Evolutionary conservation across 1,140 invertebrate species (phyloP), one percentile per base, ranked within the genome.

Genomic region (Pteromalus puparum): DNA sequence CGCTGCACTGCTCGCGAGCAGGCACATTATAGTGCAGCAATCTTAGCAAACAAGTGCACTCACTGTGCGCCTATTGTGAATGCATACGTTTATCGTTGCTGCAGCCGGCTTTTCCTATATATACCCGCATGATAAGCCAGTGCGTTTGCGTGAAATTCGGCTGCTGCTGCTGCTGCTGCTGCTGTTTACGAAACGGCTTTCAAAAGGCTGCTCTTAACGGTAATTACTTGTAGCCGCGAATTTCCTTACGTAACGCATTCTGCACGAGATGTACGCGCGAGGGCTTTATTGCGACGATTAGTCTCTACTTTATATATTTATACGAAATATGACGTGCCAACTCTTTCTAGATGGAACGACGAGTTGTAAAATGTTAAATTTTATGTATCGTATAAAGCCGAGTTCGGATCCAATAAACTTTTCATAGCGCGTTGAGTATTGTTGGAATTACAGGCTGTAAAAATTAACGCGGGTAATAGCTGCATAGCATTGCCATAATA

Each of bases 11-110:
- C 74, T 24, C 42, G 30, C 34, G 72, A 21, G 72, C 73, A 34
- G 5, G 21, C 77, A n/a, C 30, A 34, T 34, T 34, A 34, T 0
- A 61, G 9, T 2, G 28, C 34, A 26, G 28, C 34, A 26, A 26
- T 70, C 61, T 70, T 80, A 46, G 38, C 73, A 76, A 83, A 77
- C 61, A 83, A 77, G 74, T 77, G 81, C 28, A 73, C 65, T 68
- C n/a, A 13, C 65, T 68, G 28, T 68, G 26, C 15, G 42, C 13
- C 38, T 61, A 74, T 82, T 74, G 68, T 53, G 24, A 53, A 81
- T 48, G 67, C 53, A 30, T 78, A 53, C 74, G 34, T 46, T 74
- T 74, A 42, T 74, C 48, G 48, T 18, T 18, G 18, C 15, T 18
- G 13, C 48, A 53, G 48, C 48, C 18, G 48, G 15, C 15, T 53